Percentiles rank a stretch among this genome's conserved stretches.
These are phyloP conservation scores for Coregonus ussuriensis DNA, from an alignment of 2,797 vertebrate genomes.

Conservation along the genomic window DNA sequence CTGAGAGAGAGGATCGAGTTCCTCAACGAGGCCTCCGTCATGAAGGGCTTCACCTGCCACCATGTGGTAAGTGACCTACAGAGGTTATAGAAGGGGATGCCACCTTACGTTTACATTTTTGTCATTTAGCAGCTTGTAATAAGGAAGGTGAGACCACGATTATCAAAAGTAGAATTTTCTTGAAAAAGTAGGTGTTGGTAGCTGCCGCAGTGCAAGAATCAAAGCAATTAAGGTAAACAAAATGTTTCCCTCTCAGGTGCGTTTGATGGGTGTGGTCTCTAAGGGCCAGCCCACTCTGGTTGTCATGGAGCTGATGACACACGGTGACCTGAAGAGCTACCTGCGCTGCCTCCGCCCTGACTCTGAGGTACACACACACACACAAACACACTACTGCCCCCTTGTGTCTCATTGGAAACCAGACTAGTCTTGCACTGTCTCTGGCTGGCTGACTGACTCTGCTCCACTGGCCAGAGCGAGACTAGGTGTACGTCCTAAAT, in stretches of 20 bases:
- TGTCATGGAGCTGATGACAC: slow-evolving; percentile 97
- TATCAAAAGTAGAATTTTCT: too few relatives aligned
- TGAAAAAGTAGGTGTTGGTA: background rate
- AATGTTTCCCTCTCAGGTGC: slow-evolving; percentile 79
- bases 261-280: slow-evolving; percentile 93
- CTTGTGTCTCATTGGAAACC: too few relatives aligned
- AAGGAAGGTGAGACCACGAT: too few relatives aligned
- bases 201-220: background rate
- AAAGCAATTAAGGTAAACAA: background rate
- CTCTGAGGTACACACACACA: slow-evolving; percentile 80
- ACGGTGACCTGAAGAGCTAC: slow-evolving; percentile 93
- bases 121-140: too few relatives aligned
- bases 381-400: background rate
- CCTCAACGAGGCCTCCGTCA: slow-evolving; percentile 96
- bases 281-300: slow-evolving; percentile 95
- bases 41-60: slow-evolving; percentile 97
- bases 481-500: too few relatives aligned
- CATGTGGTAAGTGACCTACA: slow-evolving; percentile 84
- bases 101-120: too few relatives aligned
- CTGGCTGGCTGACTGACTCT: too few relatives aligned
- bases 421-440: too few relatives aligned
- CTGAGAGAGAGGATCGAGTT: slow-evolving; percentile 96
- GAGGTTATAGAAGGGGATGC: background rate
- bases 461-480: too few relatives aligned
- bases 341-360: slow-evolving; percentile 90